Conservation (phyloP, 2,888 invertebrate species). For the Parasteatoda lunata region DNA sequence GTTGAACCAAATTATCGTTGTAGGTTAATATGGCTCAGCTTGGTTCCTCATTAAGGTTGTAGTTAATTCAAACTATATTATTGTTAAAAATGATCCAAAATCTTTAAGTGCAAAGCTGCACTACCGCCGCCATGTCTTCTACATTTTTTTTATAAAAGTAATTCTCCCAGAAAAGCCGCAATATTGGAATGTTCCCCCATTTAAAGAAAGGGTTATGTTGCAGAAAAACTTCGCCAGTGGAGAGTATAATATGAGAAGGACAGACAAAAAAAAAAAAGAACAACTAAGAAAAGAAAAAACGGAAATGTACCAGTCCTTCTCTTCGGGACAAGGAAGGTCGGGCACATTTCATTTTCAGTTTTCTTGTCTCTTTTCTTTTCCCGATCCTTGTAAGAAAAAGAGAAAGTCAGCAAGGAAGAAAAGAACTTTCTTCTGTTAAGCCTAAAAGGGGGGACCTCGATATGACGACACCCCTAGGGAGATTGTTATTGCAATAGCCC, state of each 20-base stretch:
- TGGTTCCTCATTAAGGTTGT: too few species aligned
- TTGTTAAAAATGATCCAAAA: too few species aligned
- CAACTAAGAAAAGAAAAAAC: neutral
- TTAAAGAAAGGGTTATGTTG: slow-evolving; percentile 25
- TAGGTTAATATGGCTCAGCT: too few species aligned
- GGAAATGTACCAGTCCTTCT: neutral
- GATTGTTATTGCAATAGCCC: slow-evolving; percentile 53
- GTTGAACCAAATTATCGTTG: too few species aligned
- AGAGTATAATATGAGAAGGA: slow-evolving; percentile 29
- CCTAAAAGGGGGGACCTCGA: slow-evolving; percentile 50
- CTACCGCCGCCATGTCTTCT: too few species aligned
- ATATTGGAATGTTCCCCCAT: slow-evolving; percentile 8
- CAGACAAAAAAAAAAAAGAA: neutral
- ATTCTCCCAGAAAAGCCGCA: too few species aligned
- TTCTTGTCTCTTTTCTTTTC: slow-evolving; percentile 5
- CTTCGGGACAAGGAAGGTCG: slow-evolving; percentile 36
- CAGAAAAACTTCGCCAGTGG: slow-evolving; percentile 29
- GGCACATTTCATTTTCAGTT: slow-evolving; percentile 30
- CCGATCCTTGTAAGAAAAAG: slow-evolving; percentile 9
- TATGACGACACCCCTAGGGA: slow-evolving; percentile 55
- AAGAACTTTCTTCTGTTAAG: slow-evolving; percentile 38
- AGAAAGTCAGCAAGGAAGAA: slow-evolving; percentile 5
- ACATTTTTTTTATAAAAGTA: too few species aligned
- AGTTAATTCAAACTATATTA: too few species aligned
- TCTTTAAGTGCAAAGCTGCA: too few species aligned